Evolutionary conservation across 2,797 vertebrate genomes (phyloP).

Genomic region (Lemur catta): DNA sequence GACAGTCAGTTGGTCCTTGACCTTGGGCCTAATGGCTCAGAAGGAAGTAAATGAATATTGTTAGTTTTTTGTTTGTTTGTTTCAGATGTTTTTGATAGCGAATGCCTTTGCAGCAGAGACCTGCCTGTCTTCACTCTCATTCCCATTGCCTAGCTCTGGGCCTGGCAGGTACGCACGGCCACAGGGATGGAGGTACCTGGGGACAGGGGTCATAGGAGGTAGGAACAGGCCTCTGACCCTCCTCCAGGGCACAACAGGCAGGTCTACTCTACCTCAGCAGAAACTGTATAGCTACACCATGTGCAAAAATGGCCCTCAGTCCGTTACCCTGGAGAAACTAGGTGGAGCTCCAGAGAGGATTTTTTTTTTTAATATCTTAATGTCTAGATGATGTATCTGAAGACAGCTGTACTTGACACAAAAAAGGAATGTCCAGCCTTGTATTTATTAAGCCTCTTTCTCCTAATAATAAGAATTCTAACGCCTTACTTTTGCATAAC

Average conservation of each 20-base stretch:
- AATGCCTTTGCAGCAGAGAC: neutral
- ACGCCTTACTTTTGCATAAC: neutral
- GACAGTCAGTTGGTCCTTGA: neutral
- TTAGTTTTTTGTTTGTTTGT: neutral
- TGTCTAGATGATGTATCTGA: neutral
- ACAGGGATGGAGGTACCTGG: neutral
- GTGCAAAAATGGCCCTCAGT: neutral
- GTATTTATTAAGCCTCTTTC: neutral
- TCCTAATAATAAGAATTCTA: neutral
- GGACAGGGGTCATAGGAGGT: neutral
- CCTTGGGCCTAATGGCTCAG: neutral
- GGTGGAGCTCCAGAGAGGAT: neutral
- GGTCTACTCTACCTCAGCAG: neutral
- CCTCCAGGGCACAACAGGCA: neutral
- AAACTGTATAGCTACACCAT: accelerated
- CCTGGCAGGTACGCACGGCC: neutral
- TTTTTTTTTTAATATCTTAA: neutral
- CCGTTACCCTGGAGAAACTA: neutral
- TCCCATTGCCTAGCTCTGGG: no score
- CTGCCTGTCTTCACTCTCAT: neutral
- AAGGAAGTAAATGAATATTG: neutral
- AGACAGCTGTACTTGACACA: neutral
- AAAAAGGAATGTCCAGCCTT: neutral
- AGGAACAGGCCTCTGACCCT: neutral
- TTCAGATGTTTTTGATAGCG: neutral